A percentile compares a stretch with the other conserved stretches of the same genome.
Conservation (phyloP, 2,797 vertebrate genomes). For the Pteropus rufus region DNA sequence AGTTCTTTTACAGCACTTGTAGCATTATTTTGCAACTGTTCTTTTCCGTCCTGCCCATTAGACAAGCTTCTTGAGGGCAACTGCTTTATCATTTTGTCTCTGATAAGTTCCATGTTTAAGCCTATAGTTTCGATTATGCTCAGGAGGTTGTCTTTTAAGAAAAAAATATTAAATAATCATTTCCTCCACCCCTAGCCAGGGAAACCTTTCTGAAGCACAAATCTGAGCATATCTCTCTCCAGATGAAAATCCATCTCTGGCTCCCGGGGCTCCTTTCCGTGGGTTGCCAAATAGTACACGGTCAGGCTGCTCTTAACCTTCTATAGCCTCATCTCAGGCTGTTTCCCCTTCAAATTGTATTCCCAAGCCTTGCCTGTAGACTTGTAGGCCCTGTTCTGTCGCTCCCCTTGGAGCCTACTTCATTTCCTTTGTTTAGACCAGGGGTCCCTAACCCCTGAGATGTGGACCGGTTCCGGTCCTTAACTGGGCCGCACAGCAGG, state of each 20-base stretch:
- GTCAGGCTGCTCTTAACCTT: not conserved
- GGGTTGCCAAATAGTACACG: not conserved
- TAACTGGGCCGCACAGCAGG: no score
- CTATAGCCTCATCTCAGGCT: not conserved
- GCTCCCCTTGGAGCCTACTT: not conserved
- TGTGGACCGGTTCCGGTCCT: no score
- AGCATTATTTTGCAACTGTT: not conserved
- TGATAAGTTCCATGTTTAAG: not conserved
- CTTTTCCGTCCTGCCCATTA: not conserved
- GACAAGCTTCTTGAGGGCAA: not conserved
- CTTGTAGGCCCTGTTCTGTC: not conserved
- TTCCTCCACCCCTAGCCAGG: not conserved
- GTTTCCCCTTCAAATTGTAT: not conserved
- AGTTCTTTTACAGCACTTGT: not conserved
- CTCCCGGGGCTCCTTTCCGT: not conserved
- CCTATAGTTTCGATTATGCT: conserved; percentile 22
- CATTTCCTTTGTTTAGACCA: not conserved
- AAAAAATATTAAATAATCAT: conserved; percentile 22
- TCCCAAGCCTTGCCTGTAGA: not conserved
- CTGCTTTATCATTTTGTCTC: not conserved
- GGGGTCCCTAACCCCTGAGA: no score
- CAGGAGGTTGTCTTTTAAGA: conserved; percentile 40
- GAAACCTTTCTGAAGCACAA: conserved; percentile 17
- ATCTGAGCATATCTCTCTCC: not conserved
- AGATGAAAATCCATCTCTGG: not conserved